Percentiles rank a stretch among this genome's conserved stretches.
Evolutionary conservation across 23 tunicate genomes (phyloP).

Genomic region (Ascidia mentula): DNA sequence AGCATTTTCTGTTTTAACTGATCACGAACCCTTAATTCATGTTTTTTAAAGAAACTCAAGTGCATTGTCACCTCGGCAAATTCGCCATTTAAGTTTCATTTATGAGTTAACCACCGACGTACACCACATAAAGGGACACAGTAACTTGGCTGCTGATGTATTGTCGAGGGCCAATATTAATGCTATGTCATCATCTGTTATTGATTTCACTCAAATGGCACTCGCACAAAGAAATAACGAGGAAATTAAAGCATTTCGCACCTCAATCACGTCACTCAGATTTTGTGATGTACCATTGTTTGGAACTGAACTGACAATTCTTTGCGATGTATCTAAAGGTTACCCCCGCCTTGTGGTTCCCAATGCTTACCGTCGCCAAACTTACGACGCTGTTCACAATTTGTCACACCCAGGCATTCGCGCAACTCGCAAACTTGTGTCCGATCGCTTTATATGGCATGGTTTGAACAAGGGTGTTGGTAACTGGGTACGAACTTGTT

Average conservation of each 20-base stretch:
- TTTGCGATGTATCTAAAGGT: constrained; percentile 2
- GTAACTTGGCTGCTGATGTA: constrained; percentile 2
- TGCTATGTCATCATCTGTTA: not conserved
- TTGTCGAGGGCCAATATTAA: constrained; percentile 4
- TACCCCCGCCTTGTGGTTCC: not conserved
- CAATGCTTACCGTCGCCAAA: not conserved
- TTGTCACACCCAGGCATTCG: not conserved
- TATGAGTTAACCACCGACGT: not conserved
- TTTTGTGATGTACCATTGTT: not conserved
- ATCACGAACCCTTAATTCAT: constrained; percentile 5
- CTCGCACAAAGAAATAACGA: not conserved
- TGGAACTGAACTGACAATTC: not conserved
- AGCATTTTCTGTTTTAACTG: constrained; percentile 25
- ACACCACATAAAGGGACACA: not conserved
- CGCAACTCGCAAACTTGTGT: constrained; percentile 5
- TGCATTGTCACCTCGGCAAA: constrained; percentile 10
- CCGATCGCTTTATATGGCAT: constrained; percentile 13
- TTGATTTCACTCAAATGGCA: not conserved
- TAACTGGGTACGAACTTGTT: not conserved
- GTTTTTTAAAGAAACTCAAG: not conserved
- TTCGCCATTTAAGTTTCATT: constrained; percentile 17
- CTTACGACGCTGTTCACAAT: not conserved
- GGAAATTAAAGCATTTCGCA: not conserved
- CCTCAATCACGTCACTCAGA: not conserved
- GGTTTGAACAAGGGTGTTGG: not conserved